Conservation (phyloP, 2,888 invertebrate species). For the Nomada flava region DNA sequence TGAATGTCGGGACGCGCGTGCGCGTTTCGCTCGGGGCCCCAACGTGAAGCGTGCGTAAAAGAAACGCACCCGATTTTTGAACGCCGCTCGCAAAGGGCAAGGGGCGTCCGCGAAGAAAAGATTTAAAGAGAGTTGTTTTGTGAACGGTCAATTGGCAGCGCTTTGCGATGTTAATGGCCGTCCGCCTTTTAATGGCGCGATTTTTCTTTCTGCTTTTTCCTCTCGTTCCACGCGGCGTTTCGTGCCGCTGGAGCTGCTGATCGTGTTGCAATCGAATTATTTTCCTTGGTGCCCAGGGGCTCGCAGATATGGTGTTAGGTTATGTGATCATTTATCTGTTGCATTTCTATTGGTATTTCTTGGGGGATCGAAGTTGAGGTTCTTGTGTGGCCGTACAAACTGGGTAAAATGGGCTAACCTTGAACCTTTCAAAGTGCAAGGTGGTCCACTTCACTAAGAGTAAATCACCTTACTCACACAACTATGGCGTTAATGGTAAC, state of each 20-base stretch:
- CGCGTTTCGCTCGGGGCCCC: conserved; percentile 45
- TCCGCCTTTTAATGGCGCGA: conserved; percentile 45
- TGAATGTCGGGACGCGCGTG: conserved; percentile 60
- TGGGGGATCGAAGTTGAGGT: too few relatives aligned
- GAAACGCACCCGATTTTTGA: conserved; percentile 58
- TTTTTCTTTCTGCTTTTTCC: background rate
- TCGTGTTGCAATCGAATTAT: background rate
- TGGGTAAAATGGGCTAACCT: too few relatives aligned
- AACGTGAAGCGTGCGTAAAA: conserved; percentile 47
- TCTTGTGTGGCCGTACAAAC: too few relatives aligned
- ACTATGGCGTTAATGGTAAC: too few relatives aligned
- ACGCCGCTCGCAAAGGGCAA: background rate
- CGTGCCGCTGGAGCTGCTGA: too few relatives aligned
- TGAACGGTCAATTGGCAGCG: conserved; percentile 58
- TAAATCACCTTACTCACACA: too few relatives aligned
- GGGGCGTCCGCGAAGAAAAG: conserved; percentile 36
- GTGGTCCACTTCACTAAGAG: too few relatives aligned
- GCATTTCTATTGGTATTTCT: too few relatives aligned
- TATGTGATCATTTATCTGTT: too few relatives aligned
- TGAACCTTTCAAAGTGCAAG: too few relatives aligned
- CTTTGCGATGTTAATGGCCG: conserved; percentile 47
- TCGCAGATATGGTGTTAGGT: too few relatives aligned
- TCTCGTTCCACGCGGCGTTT: background rate
- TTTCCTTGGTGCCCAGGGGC: too few relatives aligned
- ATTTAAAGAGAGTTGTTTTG: conserved; percentile 57